Evolutionary conservation across 2,888 invertebrate species (phyloP), one percentile per base, ranked within the genome.

Genomic region (Orthosia gracilis): DNA sequence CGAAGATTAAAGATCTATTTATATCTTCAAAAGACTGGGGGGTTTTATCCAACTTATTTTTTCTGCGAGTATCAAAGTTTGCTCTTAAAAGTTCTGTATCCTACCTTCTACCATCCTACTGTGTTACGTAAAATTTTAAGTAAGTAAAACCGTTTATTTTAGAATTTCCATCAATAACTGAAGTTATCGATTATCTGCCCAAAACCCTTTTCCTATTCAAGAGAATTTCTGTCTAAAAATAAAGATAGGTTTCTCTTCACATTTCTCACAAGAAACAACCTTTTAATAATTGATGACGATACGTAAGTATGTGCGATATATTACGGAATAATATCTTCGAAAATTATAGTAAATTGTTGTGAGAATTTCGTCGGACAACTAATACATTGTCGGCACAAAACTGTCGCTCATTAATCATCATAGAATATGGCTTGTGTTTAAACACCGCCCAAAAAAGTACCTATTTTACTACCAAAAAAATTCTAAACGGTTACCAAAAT

Each of bases 381-480:
- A 78, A 82, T 78, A 79, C 83, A 83, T 80, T 50, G 75, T 74
- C 57, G 59, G 50, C 68, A 61, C 74, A 49, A 81, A 83, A 83
- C 71, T 71, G 78, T 63, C 26, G 26, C 47, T 74, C 87, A 86
- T 87, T 82, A 76, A 88, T 86, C 88, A 76, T 86, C 63, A 26
- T 73, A 71, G 59, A 83, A 77, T 55, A 81, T 59, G n/a, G n/a
- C n/a, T n/a, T n/a, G n/a, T n/a, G n/a, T n/a, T n/a, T n/a, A n/a
- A n/a, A n/a, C n/a, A n/a, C n/a, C n/a, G n/a, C n/a, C n/a, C n/a
- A n/a, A n/a, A n/a, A n/a, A n/a, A n/a, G n/a, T n/a, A n/a, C n/a
- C n/a, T n/a, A n/a, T n/a, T n/a, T n/a, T n/a, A n/a, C n/a, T n/a
- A n/a, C n/a, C n/a, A n/a, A n/a, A n/a, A n/a, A n/a, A n/a, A n/a